Conservation (phyloP, 1,140 invertebrate genomes). For the Philotrypesis tridentata region DNA sequence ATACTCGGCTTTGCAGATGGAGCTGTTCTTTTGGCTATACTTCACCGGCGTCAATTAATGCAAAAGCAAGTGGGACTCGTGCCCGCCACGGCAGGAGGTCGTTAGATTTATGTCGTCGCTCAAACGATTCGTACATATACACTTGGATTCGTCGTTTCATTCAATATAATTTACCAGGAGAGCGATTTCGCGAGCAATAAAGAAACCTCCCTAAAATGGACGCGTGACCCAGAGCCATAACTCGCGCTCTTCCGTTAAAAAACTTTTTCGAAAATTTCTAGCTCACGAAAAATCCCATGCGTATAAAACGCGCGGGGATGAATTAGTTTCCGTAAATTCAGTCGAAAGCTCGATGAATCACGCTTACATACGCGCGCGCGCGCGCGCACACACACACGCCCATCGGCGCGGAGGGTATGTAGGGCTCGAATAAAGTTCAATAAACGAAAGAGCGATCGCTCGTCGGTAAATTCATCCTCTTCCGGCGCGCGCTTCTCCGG, state of each 20-base stretch:
- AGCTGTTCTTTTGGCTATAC: background rate
- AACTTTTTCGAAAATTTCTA: background rate
- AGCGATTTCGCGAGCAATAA: no score
- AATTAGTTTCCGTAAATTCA: conserved; percentile 4
- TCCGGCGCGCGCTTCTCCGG: background rate
- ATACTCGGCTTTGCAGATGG: background rate
- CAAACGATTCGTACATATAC: no score
- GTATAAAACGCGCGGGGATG: background rate
- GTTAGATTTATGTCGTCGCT: no score
- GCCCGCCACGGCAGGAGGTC: background rate
- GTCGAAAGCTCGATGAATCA: conserved; percentile 17
- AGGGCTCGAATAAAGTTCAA: conserved; percentile 38
- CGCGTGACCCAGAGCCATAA: no score
- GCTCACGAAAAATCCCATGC: background rate
- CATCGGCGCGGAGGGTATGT: no score
- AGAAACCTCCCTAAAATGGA: no score
- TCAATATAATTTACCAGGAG: no score
- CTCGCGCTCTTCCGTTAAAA: no score
- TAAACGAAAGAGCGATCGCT: conserved; percentile 11
- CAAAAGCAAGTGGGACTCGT: conserved; percentile 15
- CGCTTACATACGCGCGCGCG: no score
- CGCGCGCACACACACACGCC: no score
- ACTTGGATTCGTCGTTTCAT: no score
- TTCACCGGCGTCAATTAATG: conserved; percentile 13
- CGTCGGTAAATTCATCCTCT: background rate